Evolutionary conservation across 2,797 vertebrate genomes (phyloP).

Genomic region (Muraenolepis orangiensis): DNA sequence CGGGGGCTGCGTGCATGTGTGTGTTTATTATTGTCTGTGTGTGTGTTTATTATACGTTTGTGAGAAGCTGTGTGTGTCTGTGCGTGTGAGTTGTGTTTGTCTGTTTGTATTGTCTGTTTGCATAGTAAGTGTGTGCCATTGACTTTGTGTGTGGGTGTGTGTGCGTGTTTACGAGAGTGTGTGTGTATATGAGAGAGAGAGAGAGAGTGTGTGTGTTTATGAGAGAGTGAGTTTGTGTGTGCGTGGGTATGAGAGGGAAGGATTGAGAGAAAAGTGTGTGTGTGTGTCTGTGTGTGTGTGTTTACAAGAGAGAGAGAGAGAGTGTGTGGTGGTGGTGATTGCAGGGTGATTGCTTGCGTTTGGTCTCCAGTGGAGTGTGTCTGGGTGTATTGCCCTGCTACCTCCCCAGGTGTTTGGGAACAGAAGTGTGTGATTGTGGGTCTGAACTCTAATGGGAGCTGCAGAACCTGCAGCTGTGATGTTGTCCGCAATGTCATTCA

Average conservation of each 20-base stretch:
- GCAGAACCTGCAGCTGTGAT: not conserved
- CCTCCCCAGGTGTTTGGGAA: constrained; percentile 40
- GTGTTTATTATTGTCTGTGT: not conserved
- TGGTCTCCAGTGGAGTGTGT: constrained; percentile 56
- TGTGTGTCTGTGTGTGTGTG: not conserved
- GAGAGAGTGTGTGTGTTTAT: no score
- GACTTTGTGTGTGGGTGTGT: not conserved
- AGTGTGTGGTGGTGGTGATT: not conserved
- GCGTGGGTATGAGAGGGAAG: no score
- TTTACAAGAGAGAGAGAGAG: not conserved
- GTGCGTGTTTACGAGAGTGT: not conserved
- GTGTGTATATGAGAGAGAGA: no score
- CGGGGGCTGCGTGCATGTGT: not conserved
- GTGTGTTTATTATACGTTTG: not conserved
- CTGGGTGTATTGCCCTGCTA: constrained; percentile 40
- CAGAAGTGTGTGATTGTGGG: constrained; percentile 35
- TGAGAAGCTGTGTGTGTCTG: not conserved
- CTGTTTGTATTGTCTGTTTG: not conserved
- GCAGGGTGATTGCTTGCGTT: constrained; percentile 58
- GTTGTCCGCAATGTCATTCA: not conserved
- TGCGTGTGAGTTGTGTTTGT: not conserved
- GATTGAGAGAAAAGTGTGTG: no score
- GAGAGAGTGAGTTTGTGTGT: not conserved
- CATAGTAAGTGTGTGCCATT: not conserved
- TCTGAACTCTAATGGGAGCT: not conserved